phyloP scores from a whole-genome alignment of 2,797 vertebrate species.

The Loris lydekkerianus region DNA sequence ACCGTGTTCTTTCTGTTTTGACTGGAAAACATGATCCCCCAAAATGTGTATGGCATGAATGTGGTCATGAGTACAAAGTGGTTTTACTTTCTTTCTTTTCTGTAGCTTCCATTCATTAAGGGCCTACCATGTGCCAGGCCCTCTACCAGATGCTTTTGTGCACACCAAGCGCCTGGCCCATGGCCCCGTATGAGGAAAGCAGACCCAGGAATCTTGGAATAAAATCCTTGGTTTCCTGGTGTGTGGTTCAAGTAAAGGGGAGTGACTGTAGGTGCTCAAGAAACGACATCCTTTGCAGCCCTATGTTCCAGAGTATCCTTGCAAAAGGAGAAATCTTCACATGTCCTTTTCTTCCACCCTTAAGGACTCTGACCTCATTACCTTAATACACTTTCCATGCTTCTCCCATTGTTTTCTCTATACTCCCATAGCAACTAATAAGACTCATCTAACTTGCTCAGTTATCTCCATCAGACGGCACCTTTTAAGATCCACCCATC shows the following conservation, averaged over 20 bases:
- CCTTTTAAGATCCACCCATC: neutral
- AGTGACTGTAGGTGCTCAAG: neutral
- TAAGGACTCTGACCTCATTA: neutral
- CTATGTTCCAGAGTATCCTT: neutral
- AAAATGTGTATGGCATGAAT: neutral
- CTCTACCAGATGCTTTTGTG: neutral
- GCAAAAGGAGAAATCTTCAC: neutral
- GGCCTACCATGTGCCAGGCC: neutral
- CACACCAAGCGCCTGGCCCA: neutral
- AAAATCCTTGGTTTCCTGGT: neutral
- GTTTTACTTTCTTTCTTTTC: conserved; percentile 16
- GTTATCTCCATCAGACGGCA: neutral
- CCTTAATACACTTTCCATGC: neutral
- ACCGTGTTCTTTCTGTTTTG: neutral
- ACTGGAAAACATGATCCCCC: neutral
- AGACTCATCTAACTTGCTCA: neutral
- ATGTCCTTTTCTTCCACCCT: neutral
- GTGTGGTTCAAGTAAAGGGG: neutral
- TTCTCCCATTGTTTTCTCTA: neutral
- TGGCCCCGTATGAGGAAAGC: neutral
- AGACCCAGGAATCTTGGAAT: neutral
- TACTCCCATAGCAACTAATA: neutral
- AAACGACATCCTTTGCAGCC: neutral
- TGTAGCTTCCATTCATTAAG: neutral
- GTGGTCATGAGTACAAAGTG: neutral